phyloP scores from a whole-genome alignment of 2,888 invertebrate genomes.

The Meta bourneti region DNA sequence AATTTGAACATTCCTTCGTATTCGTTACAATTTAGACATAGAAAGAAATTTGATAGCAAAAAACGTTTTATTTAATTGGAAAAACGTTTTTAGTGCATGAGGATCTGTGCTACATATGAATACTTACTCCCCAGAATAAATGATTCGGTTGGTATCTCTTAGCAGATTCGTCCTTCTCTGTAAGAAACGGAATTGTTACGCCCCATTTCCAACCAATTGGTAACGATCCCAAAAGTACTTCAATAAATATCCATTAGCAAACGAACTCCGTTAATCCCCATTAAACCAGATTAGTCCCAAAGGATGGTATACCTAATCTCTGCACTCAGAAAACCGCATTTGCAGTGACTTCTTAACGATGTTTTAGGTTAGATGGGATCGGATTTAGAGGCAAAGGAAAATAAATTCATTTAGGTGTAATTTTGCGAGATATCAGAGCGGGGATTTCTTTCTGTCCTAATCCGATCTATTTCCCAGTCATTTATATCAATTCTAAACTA shows the following conservation, averaged over 20 bases:
- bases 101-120: no score
- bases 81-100: no score
- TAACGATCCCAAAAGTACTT: constrained; percentile 53
- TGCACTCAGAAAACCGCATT: constrained; percentile 69
- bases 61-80: no score
- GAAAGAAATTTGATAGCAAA: no score
- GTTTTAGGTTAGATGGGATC: constrained; percentile 55
- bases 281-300: constrained; percentile 69
- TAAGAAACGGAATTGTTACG: constrained; percentile 1
- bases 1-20: no score
- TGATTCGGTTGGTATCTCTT: not conserved
- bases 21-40: no score
- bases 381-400: constrained; percentile 47
- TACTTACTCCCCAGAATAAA: no score
- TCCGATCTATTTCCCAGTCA: not conserved
- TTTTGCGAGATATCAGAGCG: constrained; percentile 19
- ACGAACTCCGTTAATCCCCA: constrained; percentile 71
- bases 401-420: constrained; percentile 49
- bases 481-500: not conserved
- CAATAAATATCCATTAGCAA: constrained; percentile 74
- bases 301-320: constrained; percentile 65
- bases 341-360: constrained; percentile 58
- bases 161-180: not conserved
- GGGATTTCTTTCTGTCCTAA: not conserved
- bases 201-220: constrained; percentile 20